These are phyloP conservation scores for Mormyrops attenuatus DNA, from an alignment of 2,797 vertebrate species.

Conservation along the genomic window DNA sequence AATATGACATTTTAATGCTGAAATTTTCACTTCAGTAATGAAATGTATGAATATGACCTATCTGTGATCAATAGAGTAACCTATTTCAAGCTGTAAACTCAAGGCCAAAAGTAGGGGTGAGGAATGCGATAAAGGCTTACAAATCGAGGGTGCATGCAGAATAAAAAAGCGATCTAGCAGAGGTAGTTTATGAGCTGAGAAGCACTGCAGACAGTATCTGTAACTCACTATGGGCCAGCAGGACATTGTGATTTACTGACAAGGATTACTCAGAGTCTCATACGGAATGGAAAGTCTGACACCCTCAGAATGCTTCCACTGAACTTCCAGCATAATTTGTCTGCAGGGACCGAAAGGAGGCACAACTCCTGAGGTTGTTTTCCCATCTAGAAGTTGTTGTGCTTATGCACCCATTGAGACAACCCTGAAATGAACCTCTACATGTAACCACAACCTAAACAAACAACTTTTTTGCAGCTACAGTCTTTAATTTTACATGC, in stretches of 20 bases:
- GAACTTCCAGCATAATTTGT: neutral
- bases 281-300: slow-evolving; percentile 28
- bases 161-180: slow-evolving; percentile 38
- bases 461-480: neutral
- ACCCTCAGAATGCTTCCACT: neutral
- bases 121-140: slow-evolving; percentile 32
- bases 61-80: slow-evolving; percentile 1
- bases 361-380: slow-evolving; percentile 16
- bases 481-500: neutral
- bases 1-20: neutral
- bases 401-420: neutral
- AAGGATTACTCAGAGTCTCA: slow-evolving; percentile 49
- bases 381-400: neutral
- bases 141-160: slow-evolving; percentile 27
- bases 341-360: neutral
- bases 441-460: neutral
- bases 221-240: slow-evolving; percentile 51
- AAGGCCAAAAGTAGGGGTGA: slow-evolving; percentile 21
- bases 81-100: slow-evolving; percentile 19
- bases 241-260: slow-evolving; percentile 44
- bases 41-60: neutral
- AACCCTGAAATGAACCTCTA: neutral
- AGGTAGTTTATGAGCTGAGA: slow-evolving; percentile 55
- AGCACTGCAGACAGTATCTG: slow-evolving; percentile 47
- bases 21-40: neutral